Percentiles rank a stretch among this genome's conserved stretches.
These are phyloP conservation scores for Eidolon dupreanum DNA, from an alignment of 2,797 vertebrate species.

Conservation along the genomic window DNA sequence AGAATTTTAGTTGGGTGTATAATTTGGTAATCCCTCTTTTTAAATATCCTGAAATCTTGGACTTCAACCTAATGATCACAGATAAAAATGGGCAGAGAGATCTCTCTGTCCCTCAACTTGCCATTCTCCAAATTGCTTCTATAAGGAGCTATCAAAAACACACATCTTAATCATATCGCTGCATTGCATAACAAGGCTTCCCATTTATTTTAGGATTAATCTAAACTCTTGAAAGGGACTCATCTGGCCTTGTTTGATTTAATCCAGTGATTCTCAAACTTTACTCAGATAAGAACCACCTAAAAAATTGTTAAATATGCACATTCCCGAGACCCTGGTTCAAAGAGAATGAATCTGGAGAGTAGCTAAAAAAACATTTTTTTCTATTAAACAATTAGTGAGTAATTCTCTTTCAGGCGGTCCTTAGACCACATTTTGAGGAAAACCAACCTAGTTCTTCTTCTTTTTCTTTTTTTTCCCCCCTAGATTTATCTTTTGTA, in stretches of 20 bases:
- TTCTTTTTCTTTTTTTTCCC: background rate
- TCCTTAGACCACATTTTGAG: background rate
- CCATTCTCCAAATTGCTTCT: constrained; percentile 40
- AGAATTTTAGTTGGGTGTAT: background rate
- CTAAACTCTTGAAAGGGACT: constrained; percentile 15
- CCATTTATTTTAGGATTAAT: constrained; percentile 22
- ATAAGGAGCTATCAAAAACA: constrained; percentile 30
- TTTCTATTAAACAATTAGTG: background rate
- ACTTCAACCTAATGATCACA: constrained; percentile 47
- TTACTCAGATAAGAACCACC: background rate
- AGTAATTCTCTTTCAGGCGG: background rate
- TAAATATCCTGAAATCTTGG: constrained; percentile 51
- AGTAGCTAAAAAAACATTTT: background rate
- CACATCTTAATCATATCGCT: constrained; percentile 11
- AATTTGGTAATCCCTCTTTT: constrained; percentile 34
- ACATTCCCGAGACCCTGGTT: background rate
- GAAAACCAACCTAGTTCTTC: background rate
- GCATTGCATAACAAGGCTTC: constrained; percentile 31
- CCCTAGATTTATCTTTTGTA: background rate
- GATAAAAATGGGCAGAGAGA: constrained; percentile 31
- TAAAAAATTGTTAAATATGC: constrained; percentile 14
- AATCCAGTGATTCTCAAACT: background rate
- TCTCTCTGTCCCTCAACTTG: constrained; percentile 48
- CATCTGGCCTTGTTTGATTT: background rate
- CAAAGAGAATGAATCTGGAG: background rate